Conservation (phyloP, 2,113 vertebrate genomes). For the Heptranchias perlo region DNA sequence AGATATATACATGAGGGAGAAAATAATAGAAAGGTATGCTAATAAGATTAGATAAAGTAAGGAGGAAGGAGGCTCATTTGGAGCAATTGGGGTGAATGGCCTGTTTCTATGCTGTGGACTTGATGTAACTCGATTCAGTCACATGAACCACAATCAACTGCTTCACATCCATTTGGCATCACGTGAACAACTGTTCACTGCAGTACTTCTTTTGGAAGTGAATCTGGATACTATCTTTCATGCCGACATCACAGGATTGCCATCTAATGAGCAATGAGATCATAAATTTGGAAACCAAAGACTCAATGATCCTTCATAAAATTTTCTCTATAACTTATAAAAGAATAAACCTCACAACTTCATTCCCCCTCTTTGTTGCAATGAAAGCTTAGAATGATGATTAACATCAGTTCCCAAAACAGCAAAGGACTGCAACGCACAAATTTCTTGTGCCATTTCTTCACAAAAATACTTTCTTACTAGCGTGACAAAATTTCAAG, state of each 20-base stretch:
- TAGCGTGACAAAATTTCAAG: neutral
- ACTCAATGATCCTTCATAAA: neutral
- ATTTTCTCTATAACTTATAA: neutral
- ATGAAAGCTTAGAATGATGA: neutral
- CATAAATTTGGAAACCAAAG: neutral
- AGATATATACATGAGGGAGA: no score
- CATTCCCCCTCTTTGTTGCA: neutral
- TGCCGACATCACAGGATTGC: neutral
- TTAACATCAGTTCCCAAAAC: neutral
- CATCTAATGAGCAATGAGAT: neutral
- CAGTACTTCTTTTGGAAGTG: neutral
- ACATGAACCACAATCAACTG: neutral
- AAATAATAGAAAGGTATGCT: no score
- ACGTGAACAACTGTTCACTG: neutral
- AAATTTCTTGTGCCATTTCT: neutral
- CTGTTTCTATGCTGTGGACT: no score
- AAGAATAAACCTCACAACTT: slow-evolving; percentile 1
- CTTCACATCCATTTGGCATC: neutral
- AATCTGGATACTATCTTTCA: neutral
- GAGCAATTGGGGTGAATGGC: no score
- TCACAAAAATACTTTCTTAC: neutral
- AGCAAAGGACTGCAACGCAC: neutral
- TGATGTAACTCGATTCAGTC: no score
- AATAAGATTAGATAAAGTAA: no score
- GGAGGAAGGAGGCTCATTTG: no score